A percentile compares a stretch with the other conserved stretches of the same genome.
Evolutionary conservation across 2,888 invertebrate genomes (phyloP).

Genomic region (Protodeltote pygarga): DNA sequence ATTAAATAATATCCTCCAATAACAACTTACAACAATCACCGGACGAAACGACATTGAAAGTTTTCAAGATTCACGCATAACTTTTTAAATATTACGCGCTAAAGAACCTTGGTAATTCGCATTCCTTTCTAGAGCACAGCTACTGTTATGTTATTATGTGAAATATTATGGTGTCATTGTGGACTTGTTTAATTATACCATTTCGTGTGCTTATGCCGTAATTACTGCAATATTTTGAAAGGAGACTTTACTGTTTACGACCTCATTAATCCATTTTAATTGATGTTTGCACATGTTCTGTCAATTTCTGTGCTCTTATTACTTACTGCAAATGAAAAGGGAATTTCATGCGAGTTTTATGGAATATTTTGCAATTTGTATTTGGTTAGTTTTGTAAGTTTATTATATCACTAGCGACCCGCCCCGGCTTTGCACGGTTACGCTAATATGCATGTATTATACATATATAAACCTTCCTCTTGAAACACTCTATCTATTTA

Average conservation of each 20-base stretch:
- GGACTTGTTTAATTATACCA: constrained; percentile 25
- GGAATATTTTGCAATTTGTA: too few species aligned
- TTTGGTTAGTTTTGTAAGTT: too few species aligned
- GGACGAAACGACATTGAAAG: constrained; percentile 40
- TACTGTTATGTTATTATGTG: constrained; percentile 31
- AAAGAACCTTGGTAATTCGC: constrained; percentile 24
- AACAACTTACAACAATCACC: constrained; percentile 26
- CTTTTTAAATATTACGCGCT: constrained; percentile 24
- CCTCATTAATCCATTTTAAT: not conserved
- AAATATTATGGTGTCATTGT: constrained; percentile 32
- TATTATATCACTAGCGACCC: too few species aligned
- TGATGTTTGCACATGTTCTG: too few species aligned
- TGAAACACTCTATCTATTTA: too few species aligned
- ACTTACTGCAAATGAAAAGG: too few species aligned
- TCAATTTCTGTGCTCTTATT: too few species aligned
- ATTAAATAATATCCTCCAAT: too few species aligned
- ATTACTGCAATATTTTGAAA: constrained; percentile 9
- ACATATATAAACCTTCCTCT: too few species aligned
- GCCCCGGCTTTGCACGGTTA: too few species aligned
- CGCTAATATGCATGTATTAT: too few species aligned
- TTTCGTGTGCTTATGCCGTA: constrained; percentile 13
- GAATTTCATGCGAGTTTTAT: too few species aligned
- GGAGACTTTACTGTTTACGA: not conserved
- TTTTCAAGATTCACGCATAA: constrained; percentile 32
- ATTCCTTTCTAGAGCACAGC: constrained; percentile 43